phyloP scores from a whole-genome alignment of 2,888 invertebrate species.

The Elmis aenea region DNA sequence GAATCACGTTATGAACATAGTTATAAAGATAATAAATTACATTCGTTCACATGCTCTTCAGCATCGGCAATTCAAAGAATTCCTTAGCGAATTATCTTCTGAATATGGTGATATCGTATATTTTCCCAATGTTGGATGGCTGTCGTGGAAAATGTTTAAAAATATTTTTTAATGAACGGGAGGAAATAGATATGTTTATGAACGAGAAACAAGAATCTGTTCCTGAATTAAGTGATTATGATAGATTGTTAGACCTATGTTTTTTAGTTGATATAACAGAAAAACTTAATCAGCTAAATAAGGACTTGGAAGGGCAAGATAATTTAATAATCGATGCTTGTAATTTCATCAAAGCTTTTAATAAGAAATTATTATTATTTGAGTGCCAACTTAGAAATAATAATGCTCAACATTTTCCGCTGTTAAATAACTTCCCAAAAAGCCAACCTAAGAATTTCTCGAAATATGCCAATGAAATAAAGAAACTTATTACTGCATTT shows the following conservation, averaged over 20 bases:
- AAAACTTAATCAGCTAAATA: neutral
- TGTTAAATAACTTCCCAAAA: too few relatives aligned
- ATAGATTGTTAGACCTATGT: neutral
- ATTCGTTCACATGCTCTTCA: too few relatives aligned
- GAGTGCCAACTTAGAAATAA: too few relatives aligned
- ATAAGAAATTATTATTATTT: constrained; percentile 14
- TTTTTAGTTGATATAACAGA: too few relatives aligned
- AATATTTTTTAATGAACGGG: constrained; percentile 14
- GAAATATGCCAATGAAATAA: too few relatives aligned
- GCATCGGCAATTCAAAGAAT: too few relatives aligned
- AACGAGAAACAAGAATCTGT: constrained; percentile 10
- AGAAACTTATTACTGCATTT: too few relatives aligned
- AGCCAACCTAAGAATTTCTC: too few relatives aligned
- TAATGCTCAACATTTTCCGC: too few relatives aligned
- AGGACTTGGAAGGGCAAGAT: neutral
- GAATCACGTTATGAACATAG: constrained; percentile 10
- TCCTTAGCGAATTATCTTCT: too few relatives aligned
- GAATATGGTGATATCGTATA: too few relatives aligned
- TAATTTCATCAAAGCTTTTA: constrained; percentile 13
- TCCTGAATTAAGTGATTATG: constrained; percentile 11
- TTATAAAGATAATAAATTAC: too few relatives aligned
- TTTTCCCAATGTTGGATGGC: constrained; percentile 15
- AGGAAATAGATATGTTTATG: constrained; percentile 18
- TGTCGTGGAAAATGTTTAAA: constrained; percentile 15
- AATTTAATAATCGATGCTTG: constrained; percentile 3